Conservation (phyloP, 2,113 vertebrate species). For the Heteronetta atricapilla region DNA sequence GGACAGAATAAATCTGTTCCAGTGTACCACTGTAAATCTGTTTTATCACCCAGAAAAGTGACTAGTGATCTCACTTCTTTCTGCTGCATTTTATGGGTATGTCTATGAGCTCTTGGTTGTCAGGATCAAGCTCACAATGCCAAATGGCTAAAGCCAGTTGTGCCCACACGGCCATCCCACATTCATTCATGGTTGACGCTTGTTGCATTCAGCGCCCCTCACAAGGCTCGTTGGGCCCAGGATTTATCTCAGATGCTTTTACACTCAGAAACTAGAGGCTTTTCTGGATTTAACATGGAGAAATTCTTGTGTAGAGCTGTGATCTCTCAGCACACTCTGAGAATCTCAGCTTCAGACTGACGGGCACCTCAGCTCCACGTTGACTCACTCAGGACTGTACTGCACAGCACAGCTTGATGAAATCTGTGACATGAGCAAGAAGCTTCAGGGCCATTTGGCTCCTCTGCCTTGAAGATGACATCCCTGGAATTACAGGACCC, state of each 20-base stretch:
- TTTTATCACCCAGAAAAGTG: not conserved
- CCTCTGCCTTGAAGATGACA: not conserved
- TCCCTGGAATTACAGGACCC: not conserved
- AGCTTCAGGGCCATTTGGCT: not conserved
- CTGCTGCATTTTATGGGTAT: not conserved
- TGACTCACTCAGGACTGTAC: not conserved
- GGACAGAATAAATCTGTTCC: not conserved
- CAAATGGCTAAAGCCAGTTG: not conserved
- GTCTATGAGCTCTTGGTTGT: not conserved
- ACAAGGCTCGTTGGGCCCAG: not conserved
- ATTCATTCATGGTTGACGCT: not conserved
- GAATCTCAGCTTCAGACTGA: not conserved
- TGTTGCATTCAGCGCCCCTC: not conserved
- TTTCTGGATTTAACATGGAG: not conserved
- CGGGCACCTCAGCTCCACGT: not conserved
- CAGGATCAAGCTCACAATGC: not conserved
- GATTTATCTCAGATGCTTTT: not conserved
- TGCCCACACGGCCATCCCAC: not conserved
- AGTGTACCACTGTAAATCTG: accelerated
- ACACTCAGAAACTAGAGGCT: not conserved
- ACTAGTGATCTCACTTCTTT: not conserved
- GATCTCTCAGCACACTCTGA: not conserved
- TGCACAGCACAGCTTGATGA: not conserved
- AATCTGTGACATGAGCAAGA: not conserved
- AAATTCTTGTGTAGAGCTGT: not conserved